Conservation (phyloP, 2,113 vertebrate genomes). For the Passerina amoena region DNA sequence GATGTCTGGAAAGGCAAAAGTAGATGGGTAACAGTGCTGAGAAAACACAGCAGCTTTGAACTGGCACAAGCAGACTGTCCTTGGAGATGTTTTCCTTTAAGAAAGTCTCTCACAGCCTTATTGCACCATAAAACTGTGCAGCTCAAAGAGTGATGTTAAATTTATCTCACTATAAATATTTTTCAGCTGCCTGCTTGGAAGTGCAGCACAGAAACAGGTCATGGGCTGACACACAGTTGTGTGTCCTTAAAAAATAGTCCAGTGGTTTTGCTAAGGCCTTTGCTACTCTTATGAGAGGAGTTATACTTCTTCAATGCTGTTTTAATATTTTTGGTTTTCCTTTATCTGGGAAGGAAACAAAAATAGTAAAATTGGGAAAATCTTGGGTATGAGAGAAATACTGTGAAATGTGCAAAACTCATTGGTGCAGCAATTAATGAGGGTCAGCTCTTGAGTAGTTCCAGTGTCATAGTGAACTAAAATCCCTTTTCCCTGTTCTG, state of each 20-base stretch:
- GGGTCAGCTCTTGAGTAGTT: neutral
- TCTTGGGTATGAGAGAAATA: neutral
- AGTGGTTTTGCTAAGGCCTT: neutral
- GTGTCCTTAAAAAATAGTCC: neutral
- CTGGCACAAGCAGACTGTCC: neutral
- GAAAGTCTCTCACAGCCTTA: neutral
- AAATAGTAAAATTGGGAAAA: neutral
- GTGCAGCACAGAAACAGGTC: neutral
- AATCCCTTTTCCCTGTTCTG: neutral
- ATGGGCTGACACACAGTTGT: neutral
- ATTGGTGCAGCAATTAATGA: neutral
- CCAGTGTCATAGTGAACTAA: neutral
- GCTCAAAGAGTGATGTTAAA: slow-evolving; percentile 48
- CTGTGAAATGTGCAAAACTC: neutral
- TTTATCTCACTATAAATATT: slow-evolving; percentile 58
- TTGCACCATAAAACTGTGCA: neutral
- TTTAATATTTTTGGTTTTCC: neutral
- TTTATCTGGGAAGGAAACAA: neutral
- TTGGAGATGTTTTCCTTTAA: neutral
- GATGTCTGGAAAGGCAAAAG: neutral
- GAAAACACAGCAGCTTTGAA: neutral
- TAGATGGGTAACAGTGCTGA: neutral
- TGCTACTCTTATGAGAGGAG: neutral
- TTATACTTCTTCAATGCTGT: neutral
- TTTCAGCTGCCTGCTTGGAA: neutral